Percentiles rank a stretch among this genome's conserved stretches.
Evolutionary conservation across 2,797 vertebrate genomes (phyloP).

Genomic region (Hydrolagus colliei): DNA sequence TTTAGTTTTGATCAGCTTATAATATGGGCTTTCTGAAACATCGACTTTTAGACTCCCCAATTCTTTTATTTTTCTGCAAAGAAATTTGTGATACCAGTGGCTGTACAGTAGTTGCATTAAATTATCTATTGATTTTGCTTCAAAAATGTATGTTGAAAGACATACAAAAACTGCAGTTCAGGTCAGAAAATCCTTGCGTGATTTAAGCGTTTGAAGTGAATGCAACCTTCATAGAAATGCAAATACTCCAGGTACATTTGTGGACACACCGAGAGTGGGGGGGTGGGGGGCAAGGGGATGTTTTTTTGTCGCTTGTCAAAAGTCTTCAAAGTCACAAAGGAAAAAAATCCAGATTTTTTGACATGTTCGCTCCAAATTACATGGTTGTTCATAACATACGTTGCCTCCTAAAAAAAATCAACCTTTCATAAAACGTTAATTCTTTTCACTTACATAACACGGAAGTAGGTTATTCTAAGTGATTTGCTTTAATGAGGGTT

Average conservation of each 20-base stretch:
- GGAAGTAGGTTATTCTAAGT: not conserved
- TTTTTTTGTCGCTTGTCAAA: not conserved
- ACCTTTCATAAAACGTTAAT: constrained; percentile 16
- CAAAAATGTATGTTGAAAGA: not conserved
- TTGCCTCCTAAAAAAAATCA: not conserved
- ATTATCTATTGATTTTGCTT: not conserved
- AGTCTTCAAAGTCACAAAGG: not conserved
- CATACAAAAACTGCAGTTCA: not conserved
- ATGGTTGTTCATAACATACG: not conserved
- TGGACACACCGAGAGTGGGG: not conserved
- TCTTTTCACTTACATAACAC: not conserved
- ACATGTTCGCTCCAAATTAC: not conserved
- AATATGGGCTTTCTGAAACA: not conserved
- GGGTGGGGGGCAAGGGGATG: too few relatives aligned
- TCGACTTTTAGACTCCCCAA: not conserved
- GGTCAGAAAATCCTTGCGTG: not conserved
- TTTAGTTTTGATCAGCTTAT: not conserved
- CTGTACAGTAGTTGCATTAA: not conserved
- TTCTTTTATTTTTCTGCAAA: not conserved
- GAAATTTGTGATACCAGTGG: not conserved
- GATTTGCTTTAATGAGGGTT: not conserved
- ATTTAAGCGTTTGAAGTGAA: not conserved
- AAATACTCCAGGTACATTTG: too few relatives aligned
- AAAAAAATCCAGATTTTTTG: constrained; percentile 4
- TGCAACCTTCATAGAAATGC: not conserved